These are phyloP conservation scores for Solea senegalensis DNA, from an alignment of 2,113 vertebrate species.

Conservation along the genomic window DNA sequence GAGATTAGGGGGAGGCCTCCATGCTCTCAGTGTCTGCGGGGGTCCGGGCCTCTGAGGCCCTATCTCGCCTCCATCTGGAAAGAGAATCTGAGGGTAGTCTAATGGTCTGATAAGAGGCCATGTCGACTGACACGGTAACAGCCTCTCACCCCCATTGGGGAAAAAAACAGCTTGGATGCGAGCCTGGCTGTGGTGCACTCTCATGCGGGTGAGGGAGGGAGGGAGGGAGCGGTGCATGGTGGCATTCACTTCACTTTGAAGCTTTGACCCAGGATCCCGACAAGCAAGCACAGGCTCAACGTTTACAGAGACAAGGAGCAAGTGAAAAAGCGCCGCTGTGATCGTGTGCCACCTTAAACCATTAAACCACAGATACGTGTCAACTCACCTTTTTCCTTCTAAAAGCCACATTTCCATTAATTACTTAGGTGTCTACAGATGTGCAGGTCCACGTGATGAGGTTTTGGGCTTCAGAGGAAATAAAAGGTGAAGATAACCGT, in stretches of 20 bases:
- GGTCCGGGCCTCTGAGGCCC: conserved; percentile 73
- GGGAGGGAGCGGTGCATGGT: conserved; percentile 44
- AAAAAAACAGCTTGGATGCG: conserved; percentile 52
- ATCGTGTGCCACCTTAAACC: no score
- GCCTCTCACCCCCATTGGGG: conserved; percentile 68
- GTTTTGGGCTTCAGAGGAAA: no score
- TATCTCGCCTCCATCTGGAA: conserved; percentile 85
- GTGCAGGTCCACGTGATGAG: no score
- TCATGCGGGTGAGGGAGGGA: conserved; percentile 54
- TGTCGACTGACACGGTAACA: conserved; percentile 76
- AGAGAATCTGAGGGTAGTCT: conserved; percentile 81
- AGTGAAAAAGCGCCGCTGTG: no score
- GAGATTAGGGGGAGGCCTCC: conserved; percentile 74
- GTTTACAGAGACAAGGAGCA: conserved; percentile 23
- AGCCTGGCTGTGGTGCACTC: conserved; percentile 39
- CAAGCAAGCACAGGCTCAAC: conserved; percentile 15
- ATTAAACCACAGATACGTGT: no score
- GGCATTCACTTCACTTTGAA: conserved; percentile 54
- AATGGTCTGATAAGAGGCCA: conserved; percentile 80
- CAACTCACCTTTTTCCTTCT: no score
- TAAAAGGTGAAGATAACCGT: no score
- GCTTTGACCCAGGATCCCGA: conserved; percentile 29
- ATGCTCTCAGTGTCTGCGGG: conserved; percentile 79
- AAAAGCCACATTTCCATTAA: no score
- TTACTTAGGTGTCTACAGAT: no score